phyloP scores from a whole-genome alignment of 2,888 invertebrate species.

The Saturnia pavonia region DNA sequence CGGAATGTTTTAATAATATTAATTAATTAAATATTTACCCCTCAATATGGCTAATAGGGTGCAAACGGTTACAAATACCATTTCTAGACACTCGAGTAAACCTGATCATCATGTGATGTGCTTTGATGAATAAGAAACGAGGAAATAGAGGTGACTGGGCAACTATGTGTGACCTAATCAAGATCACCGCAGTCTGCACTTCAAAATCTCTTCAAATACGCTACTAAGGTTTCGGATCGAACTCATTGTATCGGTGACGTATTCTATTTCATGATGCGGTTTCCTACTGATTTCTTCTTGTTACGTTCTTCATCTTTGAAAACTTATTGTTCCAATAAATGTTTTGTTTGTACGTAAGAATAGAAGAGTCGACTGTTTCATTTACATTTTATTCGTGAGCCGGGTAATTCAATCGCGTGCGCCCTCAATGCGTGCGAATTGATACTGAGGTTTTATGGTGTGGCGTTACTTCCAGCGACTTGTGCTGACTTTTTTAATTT shows the following conservation, averaged over 20 bases:
- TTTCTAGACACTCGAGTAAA: neutral
- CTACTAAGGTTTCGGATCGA: neutral
- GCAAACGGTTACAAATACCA: neutral
- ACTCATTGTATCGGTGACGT: too few species aligned
- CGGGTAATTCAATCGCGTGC: slow-evolving; percentile 51
- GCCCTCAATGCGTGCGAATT: slow-evolving; percentile 46
- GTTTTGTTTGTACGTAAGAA: neutral
- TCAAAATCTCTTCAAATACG: too few species aligned
- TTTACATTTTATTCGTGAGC: slow-evolving; percentile 53
- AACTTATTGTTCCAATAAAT: neutral
- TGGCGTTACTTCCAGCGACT: slow-evolving; percentile 20
- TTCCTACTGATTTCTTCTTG: neutral
- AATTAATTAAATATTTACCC: neutral
- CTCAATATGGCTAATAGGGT: neutral
- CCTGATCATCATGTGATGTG: too few species aligned
- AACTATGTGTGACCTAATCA: neutral
- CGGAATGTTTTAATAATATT: neutral
- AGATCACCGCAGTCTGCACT: too few species aligned
- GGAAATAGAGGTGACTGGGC: neutral
- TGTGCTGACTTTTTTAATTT: neutral
- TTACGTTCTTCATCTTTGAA: neutral
- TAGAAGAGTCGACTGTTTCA: slow-evolving; percentile 29
- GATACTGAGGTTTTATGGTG: slow-evolving; percentile 34
- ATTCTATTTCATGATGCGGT: neutral
- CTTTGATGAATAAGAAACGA: neutral